phyloP scores from a whole-genome alignment of 2,113 vertebrate genomes.

The Tachycineta bicolor region DNA sequence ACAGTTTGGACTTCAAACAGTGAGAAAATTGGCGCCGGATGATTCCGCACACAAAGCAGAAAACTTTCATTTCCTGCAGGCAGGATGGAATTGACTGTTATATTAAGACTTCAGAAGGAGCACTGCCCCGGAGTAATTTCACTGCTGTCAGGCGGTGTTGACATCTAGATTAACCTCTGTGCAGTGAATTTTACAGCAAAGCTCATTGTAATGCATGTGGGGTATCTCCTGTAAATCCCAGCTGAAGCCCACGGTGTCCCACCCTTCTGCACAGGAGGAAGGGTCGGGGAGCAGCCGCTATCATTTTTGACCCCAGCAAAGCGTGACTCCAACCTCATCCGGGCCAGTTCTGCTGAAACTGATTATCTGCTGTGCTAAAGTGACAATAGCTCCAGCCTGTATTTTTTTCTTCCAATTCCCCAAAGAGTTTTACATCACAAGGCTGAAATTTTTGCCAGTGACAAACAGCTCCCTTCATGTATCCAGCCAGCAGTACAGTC shows the following conservation, averaged over 20 bases:
- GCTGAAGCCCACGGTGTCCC: slow-evolving; percentile 36
- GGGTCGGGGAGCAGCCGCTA: not conserved
- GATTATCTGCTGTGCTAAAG: not conserved
- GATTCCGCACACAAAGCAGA: slow-evolving; percentile 77
- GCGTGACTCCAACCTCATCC: slow-evolving; percentile 10
- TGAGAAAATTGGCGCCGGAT: slow-evolving; percentile 75
- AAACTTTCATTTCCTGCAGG: slow-evolving; percentile 80
- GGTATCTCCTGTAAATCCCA: slow-evolving; percentile 62
- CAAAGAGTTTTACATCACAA: slow-evolving; percentile 27
- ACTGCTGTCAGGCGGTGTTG: slow-evolving; percentile 75
- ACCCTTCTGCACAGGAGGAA: slow-evolving; percentile 23
- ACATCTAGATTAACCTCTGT: slow-evolving; percentile 83
- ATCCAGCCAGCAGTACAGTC: not conserved
- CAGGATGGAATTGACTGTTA: slow-evolving; percentile 79
- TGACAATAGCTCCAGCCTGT: not conserved
- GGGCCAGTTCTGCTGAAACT: slow-evolving; percentile 46
- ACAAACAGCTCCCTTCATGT: not conserved
- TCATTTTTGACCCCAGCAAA: slow-evolving; percentile 20
- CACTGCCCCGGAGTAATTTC: slow-evolving; percentile 78
- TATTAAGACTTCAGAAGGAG: slow-evolving; percentile 81
- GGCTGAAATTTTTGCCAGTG: not conserved
- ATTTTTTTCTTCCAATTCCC: not conserved
- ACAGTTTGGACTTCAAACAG: slow-evolving; percentile 79
- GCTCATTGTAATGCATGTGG: slow-evolving; percentile 73
- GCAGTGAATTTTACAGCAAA: slow-evolving; percentile 68